Evolutionary conservation across 2,113 vertebrate species (phyloP), one percentile per base, ranked within the genome.

Genomic region (Casuarius casuarius): DNA sequence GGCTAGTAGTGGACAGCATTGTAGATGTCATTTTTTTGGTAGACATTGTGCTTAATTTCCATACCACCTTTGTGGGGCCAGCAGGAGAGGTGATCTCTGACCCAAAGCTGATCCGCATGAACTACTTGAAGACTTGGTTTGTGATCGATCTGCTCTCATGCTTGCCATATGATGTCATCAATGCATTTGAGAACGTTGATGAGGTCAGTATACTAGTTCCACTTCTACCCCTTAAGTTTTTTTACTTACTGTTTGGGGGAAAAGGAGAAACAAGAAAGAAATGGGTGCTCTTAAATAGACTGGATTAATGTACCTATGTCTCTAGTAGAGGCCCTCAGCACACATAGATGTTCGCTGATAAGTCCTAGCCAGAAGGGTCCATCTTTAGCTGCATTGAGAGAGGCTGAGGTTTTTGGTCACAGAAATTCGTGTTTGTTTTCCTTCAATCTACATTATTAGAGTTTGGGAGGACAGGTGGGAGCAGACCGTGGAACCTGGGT

Each of bases 121-220:
- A 99, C 98, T 99, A 99, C 92, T 90, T 99, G 95, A 99, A 99
- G 98, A 99, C 99, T 12, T 99, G 99, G 99, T 99, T 99, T 91
- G 99, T 99, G 94, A 99, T 99, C 5, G 99, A 99, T 97, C 98
- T 99, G 92, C 98, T 99, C 65, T 99, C 99, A 87, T 99, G 99
- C 82, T 97, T 99, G 97, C 99, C 99, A 0, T 99, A 99, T 25
- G 99, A 99, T 52, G 99, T 99, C 98, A 99, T 99, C 98, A 99
- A 99, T 86, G 99, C 99, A 52, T 99, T 99, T 95, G 99, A 99
- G 97, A 99, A 99, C 56, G 99, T 99, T 6, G 99, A 99, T 93
- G 99, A 99, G 99, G 99, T 99, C 95, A 99, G 99, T 98, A 85
- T 56, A 65, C 65, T 79, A 87, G 42, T 93, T 85, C 71, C 10